A percentile compares a stretch with the other conserved stretches of the same genome.
These are phyloP conservation scores for Channa argus DNA, from an alignment of 2,113 vertebrate species.

Conservation along the genomic window DNA sequence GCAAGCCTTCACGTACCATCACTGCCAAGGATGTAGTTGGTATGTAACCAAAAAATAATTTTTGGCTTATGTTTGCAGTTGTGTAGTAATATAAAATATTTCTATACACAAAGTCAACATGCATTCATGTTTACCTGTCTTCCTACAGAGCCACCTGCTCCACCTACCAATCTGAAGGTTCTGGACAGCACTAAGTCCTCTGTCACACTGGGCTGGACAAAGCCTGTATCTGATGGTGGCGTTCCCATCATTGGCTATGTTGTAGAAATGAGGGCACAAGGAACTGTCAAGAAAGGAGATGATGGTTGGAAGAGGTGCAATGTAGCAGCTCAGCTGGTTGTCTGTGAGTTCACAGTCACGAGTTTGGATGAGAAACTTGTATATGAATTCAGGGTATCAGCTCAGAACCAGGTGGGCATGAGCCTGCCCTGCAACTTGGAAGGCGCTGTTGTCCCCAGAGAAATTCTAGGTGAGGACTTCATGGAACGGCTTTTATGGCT, in stretches of 20 bases:
- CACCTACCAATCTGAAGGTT: constrained; percentile 93
- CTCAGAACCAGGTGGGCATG: constrained; percentile 97
- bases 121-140: background rate
- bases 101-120: background rate
- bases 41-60: constrained; percentile 73
- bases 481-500: background rate
- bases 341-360: constrained; percentile 92
- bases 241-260: constrained; percentile 96
- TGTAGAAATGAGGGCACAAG: constrained; percentile 91
- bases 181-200: constrained; percentile 92
- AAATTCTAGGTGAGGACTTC: constrained; percentile 90
- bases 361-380: constrained; percentile 90
- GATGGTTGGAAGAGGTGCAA: constrained; percentile 96
- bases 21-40: constrained; percentile 94
- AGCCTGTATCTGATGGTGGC: constrained; percentile 94
- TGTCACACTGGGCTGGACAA: constrained; percentile 92
- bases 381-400: constrained; percentile 97
- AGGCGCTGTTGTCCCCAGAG: constrained; percentile 90
- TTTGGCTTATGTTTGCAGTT: too few relatives aligned
- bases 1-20: constrained; percentile 92
- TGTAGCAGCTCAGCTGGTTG: constrained; percentile 92
- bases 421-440: constrained; percentile 93
- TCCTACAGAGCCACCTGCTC: constrained; percentile 92
- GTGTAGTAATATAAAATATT: too few relatives aligned
- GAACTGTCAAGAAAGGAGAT: constrained; percentile 87